Evolutionary conservation across 2,888 invertebrate genomes (phyloP).

Genomic region (Formica aserva): DNA sequence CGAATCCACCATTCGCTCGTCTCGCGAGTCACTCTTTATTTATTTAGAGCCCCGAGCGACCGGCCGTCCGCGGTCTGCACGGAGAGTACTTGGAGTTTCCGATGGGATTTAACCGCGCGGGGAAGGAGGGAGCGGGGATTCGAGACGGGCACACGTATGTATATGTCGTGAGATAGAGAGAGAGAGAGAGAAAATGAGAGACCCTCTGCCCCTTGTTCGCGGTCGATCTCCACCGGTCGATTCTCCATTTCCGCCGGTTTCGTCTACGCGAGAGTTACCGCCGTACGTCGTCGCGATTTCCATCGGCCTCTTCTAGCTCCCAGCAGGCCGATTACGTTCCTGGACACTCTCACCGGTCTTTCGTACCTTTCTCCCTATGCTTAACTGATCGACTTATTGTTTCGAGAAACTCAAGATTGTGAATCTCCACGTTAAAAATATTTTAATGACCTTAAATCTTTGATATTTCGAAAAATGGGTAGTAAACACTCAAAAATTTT

Average conservation of each 20-base stretch:
- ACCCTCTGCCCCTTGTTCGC: slow-evolving; percentile 26
- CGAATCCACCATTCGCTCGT: slow-evolving; percentile 44
- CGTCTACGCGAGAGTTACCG: slow-evolving; percentile 54
- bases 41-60: slow-evolving; percentile 77
- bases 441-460: neutral
- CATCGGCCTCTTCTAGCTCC: slow-evolving; percentile 64
- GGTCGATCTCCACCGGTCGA: slow-evolving; percentile 47
- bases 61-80: slow-evolving; percentile 63
- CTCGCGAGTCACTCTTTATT: slow-evolving; percentile 75
- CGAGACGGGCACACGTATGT: neutral
- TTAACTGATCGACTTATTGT: slow-evolving; percentile 4
- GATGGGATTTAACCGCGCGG: slow-evolving; percentile 57
- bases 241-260: slow-evolving; percentile 52
- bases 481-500: neutral
- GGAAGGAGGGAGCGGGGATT: slow-evolving; percentile 13
- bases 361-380: neutral
- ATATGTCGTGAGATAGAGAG: slow-evolving; percentile 22
- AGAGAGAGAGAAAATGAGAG: neutral
- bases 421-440: neutral
- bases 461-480: neutral
- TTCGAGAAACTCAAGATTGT: neutral
- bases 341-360: slow-evolving; percentile 15
- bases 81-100: slow-evolving; percentile 58
- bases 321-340: slow-evolving; percentile 76
- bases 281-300: slow-evolving; percentile 56